Evolutionary conservation across 2,113 vertebrate species (phyloP), one percentile per base, ranked within the genome.

Genomic region (Orientallactaga bullata): DNA sequence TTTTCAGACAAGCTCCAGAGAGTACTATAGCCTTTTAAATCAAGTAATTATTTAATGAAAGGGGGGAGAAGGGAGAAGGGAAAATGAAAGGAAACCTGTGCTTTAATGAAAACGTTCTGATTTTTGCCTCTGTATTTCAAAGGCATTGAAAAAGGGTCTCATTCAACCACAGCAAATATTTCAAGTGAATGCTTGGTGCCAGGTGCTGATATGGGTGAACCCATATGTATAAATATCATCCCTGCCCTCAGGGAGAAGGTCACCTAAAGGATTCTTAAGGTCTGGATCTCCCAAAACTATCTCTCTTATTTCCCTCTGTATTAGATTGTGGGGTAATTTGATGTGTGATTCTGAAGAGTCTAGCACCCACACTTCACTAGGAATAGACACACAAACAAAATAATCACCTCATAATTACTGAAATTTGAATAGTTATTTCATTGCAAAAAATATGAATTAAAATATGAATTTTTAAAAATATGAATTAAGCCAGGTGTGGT

Each of bases 91-190:
- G 47, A 95, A 80, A 77, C 16, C 5, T n/a, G 11, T 66, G 60
- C 8, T 1, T 83, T 85, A 65, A 81, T 39, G 42, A 91, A 61
- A 86, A 60, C 0, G 39, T 15, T 85, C 85, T 89, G 26, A 26
- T 65, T 91, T 74, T 76, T 81, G 72, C 18, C 4, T 74, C 80
- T 60, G 2, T 88, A 42, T 93, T 90, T 94, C n/a, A 76, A 81
- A 88, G 73, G 12, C 37, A 24, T 2, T 78, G 61, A 26, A 8
- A 83, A 76, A 69, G 58, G 32, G 30, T 68, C 47, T 65, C 30
- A 37, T 61, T 77, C 37, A 81, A 66, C 13, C 78, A 79, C 51
- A 58, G 21, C 30, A 81, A 65, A 55, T 18, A 47, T 35, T 35
- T 2, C 4, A 16, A 39, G 32, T 13, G 32, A 18, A 24, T 47